These are phyloP conservation scores for Aviceda subcristata DNA, from an alignment of 2,113 vertebrate genomes.

Conservation along the genomic window DNA sequence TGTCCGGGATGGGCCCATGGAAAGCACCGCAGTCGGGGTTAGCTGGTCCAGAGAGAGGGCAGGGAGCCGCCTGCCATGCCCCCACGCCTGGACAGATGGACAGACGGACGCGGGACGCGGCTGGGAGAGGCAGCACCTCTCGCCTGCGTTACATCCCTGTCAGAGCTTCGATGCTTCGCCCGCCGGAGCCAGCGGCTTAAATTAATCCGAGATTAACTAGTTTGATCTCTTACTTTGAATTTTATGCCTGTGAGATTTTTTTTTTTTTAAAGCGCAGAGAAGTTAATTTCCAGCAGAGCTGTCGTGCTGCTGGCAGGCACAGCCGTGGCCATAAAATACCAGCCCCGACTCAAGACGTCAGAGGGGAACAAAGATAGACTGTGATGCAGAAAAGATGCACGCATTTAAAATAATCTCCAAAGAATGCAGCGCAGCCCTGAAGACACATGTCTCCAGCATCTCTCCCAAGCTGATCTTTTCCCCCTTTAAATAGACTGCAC, in stretches of 20 bases:
- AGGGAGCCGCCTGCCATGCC: not conserved
- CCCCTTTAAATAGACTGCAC: not conserved
- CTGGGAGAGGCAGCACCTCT: not conserved
- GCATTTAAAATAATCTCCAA: not conserved
- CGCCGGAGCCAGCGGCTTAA: rapidly evolving
- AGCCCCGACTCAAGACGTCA: conserved; percentile 6
- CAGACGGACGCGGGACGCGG: rapidly evolving
- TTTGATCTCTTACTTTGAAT: not conserved
- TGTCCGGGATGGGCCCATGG: rapidly evolving
- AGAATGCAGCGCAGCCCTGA: not conserved
- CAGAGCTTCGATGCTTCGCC: not conserved
- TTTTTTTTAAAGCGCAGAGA: not conserved
- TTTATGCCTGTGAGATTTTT: not conserved
- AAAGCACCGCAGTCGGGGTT: rapidly evolving
- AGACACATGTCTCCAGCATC: not conserved
- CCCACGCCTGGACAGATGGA: not conserved
- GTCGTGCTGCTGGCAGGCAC: not conserved
- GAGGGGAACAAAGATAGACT: conserved; percentile 44
- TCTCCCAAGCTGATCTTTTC: not conserved
- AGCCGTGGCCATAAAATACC: not conserved
- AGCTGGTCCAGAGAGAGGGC: rapidly evolving
- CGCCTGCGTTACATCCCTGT: rapidly evolving
- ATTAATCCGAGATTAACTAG: not conserved
- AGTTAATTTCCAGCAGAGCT: not conserved
- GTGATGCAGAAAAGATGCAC: conserved; percentile 32